Percentiles rank a stretch among this genome's conserved stretches.
phyloP scores from a whole-genome alignment of 2,797 vertebrate species.

The Sternarchorhynchus goeldii region DNA sequence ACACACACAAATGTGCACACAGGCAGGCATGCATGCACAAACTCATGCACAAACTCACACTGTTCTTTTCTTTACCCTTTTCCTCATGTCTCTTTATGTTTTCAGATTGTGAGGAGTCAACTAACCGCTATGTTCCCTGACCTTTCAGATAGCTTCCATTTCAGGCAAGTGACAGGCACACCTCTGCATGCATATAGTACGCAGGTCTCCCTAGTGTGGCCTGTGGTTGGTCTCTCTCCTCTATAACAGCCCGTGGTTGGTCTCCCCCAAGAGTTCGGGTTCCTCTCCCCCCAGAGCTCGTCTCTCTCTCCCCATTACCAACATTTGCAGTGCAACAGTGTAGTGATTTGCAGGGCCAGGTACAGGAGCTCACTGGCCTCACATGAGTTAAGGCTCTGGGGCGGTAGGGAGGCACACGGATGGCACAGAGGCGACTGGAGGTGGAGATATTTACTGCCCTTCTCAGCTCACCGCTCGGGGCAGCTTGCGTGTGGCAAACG shows the following conservation, averaged over 20 bases:
- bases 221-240: background rate
- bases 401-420: conserved; percentile 33
- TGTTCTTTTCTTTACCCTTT: background rate
- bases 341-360: background rate
- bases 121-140: conserved; percentile 59
- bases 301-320: too few relatives aligned
- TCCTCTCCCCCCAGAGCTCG: too few relatives aligned
- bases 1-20: background rate
- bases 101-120: conserved; percentile 41
- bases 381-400: conserved; percentile 39
- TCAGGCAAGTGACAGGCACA: conserved; percentile 39
- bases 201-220: conserved; percentile 13
- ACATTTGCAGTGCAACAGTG: too few relatives aligned
- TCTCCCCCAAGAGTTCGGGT: too few relatives aligned
- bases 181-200: conserved; percentile 34
- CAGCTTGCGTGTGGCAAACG: conserved; percentile 28
- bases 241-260: too few relatives aligned
- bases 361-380: conserved; percentile 23
- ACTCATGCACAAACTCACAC: conserved; percentile 5
- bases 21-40: conserved; percentile 7
- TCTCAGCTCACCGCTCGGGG: conserved; percentile 22
- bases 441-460: conserved; percentile 48
- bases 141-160: conserved; percentile 74
- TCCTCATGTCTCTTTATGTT: conserved; percentile 32
- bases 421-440: conserved; percentile 26